Evolutionary conservation across 2,888 invertebrate species (phyloP).

Genomic region (Drosophila austrosaltans): DNA sequence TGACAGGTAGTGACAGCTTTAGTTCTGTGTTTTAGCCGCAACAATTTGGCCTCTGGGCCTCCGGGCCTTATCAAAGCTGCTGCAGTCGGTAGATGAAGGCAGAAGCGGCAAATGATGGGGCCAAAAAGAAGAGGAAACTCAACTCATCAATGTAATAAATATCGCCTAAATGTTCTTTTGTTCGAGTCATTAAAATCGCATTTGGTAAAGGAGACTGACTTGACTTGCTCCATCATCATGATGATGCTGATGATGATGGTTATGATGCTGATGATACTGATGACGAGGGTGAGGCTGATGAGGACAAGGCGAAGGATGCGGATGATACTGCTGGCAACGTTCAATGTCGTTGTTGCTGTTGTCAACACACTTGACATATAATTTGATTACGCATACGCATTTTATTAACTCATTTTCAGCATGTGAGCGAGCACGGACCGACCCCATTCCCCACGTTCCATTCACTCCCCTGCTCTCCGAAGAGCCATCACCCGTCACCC

Average conservation of each 20-base stretch:
- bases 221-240: slow-evolving; percentile 45
- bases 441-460: slow-evolving; percentile 12
- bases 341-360: slow-evolving; percentile 77
- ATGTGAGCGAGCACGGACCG: slow-evolving; percentile 47
- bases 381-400: slow-evolving; percentile 78
- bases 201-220: slow-evolving; percentile 58
- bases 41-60: neutral
- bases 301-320: slow-evolving; percentile 13
- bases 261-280: slow-evolving; percentile 28
- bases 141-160: slow-evolving; percentile 66
- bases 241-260: slow-evolving; percentile 34
- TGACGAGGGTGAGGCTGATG: slow-evolving; percentile 7
- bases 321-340: slow-evolving; percentile 54
- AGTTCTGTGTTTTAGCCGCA: slow-evolving; percentile 10
- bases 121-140: slow-evolving; percentile 21
- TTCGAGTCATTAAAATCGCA: slow-evolving; percentile 77
- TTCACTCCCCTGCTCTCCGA: neutral
- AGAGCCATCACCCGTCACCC: neutral
- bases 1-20: slow-evolving; percentile 9
- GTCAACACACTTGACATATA: slow-evolving; percentile 80
- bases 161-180: slow-evolving; percentile 72
- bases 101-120: neutral
- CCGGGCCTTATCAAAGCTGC: neutral
- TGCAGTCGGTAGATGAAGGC: neutral
- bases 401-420: slow-evolving; percentile 78